Base-by-base conservation (phyloP, 2,113 vertebrate genomes). In the Aegithalos caudatus region DNA sequence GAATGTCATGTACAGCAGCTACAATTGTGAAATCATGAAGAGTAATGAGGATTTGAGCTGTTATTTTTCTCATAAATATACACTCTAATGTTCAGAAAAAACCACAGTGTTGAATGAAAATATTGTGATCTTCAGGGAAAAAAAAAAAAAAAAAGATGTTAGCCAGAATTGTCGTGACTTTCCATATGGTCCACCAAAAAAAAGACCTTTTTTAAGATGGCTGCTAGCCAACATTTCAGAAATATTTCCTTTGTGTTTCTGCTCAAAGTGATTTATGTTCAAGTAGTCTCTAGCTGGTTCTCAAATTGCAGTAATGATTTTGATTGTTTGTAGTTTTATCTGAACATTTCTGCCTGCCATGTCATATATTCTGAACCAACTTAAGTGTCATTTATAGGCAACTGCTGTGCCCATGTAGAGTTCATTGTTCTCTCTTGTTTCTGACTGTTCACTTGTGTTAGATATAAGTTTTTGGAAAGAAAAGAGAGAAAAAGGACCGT, bases 201-300 rank as follows among this genome's bases (percentile, higher is more conserved):
- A 27, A 50, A 22, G 16, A 40, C 35, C 47, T 60, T 88, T 94
- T 77, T 56, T 64, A 86, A 90, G 17, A 66, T 93, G 92, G 81
- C 95, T 94, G 56, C 35, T 31, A 60, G 90, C 92, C 94, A 97
- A 78, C 38, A 70, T 96, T 95, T 94, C 71, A 78, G 79, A 74
- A 88, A 65, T 95, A 78, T 90, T 91, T 96, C n/a, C 60, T 82
- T 88, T 93, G 48, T 81, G 56, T 88, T 94, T 86, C 51, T 88
- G 22, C 57, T 96, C 67, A 24, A 72, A 89, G 47, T 94, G 76
- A 93, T 94, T 93, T 92, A 88, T 92, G 74, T 94, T 64, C 28
- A 57, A 86, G 51, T 73, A 66, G 64, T 88, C 81, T 94, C 76
- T 77, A 72, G 71, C 33, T 91, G 57, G 27, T 88, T 96, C 94